phyloP scores from a whole-genome alignment of 2,797 vertebrate genomes.

The Tragelaphus eurycerus region DNA sequence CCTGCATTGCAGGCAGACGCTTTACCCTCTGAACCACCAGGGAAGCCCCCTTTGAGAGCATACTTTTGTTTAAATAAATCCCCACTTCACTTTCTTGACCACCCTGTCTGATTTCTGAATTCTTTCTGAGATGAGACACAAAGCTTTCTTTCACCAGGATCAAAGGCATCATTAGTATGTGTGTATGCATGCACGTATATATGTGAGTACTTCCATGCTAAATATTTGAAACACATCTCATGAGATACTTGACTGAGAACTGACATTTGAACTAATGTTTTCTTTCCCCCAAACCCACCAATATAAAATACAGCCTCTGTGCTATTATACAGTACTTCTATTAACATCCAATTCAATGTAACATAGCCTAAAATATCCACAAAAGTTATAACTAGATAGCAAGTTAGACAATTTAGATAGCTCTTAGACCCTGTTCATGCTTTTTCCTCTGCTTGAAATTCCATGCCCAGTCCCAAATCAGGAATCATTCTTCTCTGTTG shows the following conservation, averaged over 20 bases:
- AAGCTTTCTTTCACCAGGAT: background rate
- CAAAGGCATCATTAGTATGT: background rate
- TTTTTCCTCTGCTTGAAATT: conserved; percentile 16
- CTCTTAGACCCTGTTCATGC: background rate
- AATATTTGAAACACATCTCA: background rate
- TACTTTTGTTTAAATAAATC: background rate
- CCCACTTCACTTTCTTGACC: background rate
- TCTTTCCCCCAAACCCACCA: background rate
- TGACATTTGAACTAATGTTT: background rate
- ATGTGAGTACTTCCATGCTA: background rate
- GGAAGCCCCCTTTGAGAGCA: background rate
- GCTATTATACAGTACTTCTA: background rate
- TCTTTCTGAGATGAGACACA: background rate
- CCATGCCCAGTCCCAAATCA: background rate
- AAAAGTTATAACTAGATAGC: background rate
- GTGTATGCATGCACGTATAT: background rate
- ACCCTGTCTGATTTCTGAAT: background rate
- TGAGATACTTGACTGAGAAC: background rate
- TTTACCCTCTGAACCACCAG: background rate
- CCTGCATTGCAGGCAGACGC: background rate
- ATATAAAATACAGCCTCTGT: conserved; percentile 1
- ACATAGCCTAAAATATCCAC: background rate
- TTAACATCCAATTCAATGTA: conserved; percentile 4
- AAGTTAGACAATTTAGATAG: background rate
- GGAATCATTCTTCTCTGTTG: background rate